Evolutionary conservation across 2,797 vertebrate genomes (phyloP).

Genomic region (Peromyscus attwateri): DNA sequence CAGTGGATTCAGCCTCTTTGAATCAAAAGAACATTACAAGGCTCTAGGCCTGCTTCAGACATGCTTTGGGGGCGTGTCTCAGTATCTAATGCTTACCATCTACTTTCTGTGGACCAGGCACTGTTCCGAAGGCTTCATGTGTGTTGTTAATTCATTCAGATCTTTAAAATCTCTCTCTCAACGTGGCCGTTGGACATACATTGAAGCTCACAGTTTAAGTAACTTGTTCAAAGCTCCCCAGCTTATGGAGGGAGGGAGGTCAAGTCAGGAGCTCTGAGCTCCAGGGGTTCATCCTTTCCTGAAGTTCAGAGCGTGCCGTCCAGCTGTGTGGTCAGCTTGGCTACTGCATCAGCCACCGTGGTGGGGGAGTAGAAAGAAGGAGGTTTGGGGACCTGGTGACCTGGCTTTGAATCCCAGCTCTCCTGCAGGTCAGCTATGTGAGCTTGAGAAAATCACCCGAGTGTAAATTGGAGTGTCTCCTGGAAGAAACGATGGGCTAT

Average conservation of each 20-base stretch:
- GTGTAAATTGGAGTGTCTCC: neutral
- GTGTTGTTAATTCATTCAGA: neutral
- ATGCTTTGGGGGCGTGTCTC: neutral
- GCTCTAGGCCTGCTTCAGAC: neutral
- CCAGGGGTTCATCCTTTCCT: fast-evolving
- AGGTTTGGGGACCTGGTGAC: neutral
- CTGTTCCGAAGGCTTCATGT: neutral
- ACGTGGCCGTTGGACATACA: neutral
- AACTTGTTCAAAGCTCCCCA: neutral
- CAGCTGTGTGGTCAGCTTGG: neutral
- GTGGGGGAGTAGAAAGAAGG: neutral
- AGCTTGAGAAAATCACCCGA: neutral
- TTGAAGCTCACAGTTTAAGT: neutral
- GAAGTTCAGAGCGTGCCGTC: neutral
- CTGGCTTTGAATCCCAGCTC: neutral
- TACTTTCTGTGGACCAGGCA: neutral
- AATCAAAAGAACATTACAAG: neutral
- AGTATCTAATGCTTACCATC: neutral
- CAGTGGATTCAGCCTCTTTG: neutral
- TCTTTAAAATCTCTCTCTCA: neutral
- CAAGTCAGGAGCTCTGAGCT: neutral
- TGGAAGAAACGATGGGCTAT: neutral
- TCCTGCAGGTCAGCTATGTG: neutral
- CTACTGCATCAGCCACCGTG: fast-evolving
- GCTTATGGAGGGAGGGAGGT: neutral